Base-by-base conservation (phyloP, 2,797 vertebrate species). In the Amblyopsis hoosieri region DNA sequence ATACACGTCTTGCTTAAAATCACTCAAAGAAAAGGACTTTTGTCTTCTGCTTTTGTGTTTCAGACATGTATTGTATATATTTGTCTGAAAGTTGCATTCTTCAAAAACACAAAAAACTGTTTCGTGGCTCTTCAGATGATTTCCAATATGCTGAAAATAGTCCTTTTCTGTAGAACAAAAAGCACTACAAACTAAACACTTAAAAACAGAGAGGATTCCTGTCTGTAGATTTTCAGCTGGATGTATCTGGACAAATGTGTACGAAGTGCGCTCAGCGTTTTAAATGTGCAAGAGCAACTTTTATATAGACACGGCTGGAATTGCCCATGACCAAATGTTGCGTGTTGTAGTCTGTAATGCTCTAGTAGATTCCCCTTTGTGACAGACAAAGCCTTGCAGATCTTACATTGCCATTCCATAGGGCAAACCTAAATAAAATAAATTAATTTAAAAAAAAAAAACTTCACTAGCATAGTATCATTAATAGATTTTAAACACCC, bases 1-100 rank as follows among this genome's bases (percentile, higher is more conserved):
- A 71, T 48, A 58, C 12, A 76, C 57, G 0, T 12, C 60, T 66
- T 67, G 46, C 42, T 77, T 85, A 70, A 72, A 76, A 71, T 76
- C 64, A 42, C 46, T 74, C n/a, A 71, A 48, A 52, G 57, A 65
- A 69, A 52, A 75, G 2, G 68, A 48, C 60, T 57, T 64, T 47
- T 80, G 73, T 70, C 17, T 80, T 77, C 71, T 79, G 8, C 77
- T 72, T 77, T 80, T 80, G 62, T 83, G 78, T 52, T 71, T 76
- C 4, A 71, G 23, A 71, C 75, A 85, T 64, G 78, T 79, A 59
- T 76, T 72, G 37, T 82, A 78, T 52, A 80, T 71, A 71, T 79
- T 82, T 72, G 82, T 83, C 12, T 2, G 3, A 69, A 81, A 82
- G 13, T 10, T 15, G 17, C 75, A 79, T 15, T 62, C 70, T 53